A percentile compares a stretch with the other conserved stretches of the same genome.
Conservation (phyloP, 2,797 vertebrate genomes). For the Eulemur albifrons region DNA sequence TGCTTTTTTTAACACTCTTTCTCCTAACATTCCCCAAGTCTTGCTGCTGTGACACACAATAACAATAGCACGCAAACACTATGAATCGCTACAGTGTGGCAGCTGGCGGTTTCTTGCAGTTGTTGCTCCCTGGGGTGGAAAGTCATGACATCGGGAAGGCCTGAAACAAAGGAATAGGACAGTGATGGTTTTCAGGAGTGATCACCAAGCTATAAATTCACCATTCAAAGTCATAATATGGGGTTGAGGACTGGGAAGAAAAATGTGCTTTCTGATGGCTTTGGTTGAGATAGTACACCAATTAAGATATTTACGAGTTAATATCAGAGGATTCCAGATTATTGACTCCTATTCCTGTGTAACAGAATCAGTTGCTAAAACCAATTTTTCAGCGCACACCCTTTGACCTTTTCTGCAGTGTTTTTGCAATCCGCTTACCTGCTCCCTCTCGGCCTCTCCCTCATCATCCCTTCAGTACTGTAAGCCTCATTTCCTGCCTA, state of each 20-base stretch:
- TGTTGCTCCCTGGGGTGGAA: neutral
- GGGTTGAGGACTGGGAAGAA: constrained; percentile 9
- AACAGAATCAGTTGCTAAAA: constrained; percentile 66
- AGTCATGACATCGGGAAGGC: neutral
- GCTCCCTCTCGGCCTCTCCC: constrained; percentile 70
- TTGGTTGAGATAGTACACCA: neutral
- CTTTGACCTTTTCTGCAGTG: constrained; percentile 72
- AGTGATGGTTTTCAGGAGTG: neutral
- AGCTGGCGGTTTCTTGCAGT: neutral
- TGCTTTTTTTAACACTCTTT: constrained; percentile 31
- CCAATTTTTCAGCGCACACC: constrained; percentile 64
- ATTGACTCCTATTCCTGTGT: constrained; percentile 58
- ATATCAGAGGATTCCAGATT: constrained; percentile 13
- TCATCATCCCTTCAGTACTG: constrained; percentile 79
- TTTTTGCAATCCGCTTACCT: constrained; percentile 76
- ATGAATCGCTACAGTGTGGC: neutral
- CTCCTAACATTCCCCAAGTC: constrained; percentile 23
- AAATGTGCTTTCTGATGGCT: constrained; percentile 5
- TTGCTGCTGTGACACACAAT: neutral
- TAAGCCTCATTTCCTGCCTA: constrained; percentile 84
- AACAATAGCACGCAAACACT: neutral
- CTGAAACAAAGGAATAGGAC: constrained; percentile 31
- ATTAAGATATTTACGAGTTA: constrained; percentile 15
- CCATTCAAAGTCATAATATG: constrained; percentile 11
- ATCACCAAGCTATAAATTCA: neutral